These are phyloP conservation scores for Trichonephila clavata DNA, from an alignment of 1,140 invertebrate genomes.

Conservation along the genomic window DNA sequence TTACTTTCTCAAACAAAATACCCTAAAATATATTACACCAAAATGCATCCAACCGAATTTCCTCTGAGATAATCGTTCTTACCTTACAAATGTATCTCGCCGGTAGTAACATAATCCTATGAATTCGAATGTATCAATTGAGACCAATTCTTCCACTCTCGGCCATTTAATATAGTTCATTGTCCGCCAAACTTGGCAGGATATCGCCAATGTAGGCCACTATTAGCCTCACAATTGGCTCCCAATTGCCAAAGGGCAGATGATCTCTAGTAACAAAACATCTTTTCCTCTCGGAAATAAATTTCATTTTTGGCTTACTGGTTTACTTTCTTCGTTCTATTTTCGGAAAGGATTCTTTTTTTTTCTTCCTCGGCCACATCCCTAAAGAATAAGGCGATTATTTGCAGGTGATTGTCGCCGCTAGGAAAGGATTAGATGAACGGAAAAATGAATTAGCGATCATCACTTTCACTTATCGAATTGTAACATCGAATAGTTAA, in stretches of 20 bases:
- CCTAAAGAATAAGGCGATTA: not conserved
- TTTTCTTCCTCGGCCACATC: not conserved
- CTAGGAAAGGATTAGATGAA: constrained; percentile 4
- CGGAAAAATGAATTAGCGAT: not conserved
- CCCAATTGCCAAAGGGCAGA: not conserved
- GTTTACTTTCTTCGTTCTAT: constrained; percentile 54
- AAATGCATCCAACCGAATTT: not conserved
- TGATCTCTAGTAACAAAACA: constrained; percentile 40
- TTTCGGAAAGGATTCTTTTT: constrained; percentile 4
- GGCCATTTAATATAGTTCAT: constrained; percentile 58
- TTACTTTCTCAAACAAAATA: no score
- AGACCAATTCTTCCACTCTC: not conserved
- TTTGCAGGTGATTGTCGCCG: constrained; percentile 35
- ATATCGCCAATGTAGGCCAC: constrained; percentile 33
- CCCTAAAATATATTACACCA: not conserved
- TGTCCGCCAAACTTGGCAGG: constrained; percentile 42
- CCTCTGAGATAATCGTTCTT: not conserved
- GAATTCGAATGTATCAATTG: constrained; percentile 24
- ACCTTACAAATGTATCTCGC: constrained; percentile 32
- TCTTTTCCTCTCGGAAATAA: constrained; percentile 31
- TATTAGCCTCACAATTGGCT: constrained; percentile 22
- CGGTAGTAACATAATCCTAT: constrained; percentile 54
- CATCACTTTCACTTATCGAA: constrained; percentile 32
- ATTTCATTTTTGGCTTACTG: constrained; percentile 5
- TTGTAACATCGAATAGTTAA: constrained; percentile 3